Evolutionary conservation across 2,797 vertebrate species (phyloP), one percentile per base, ranked within the genome.

Genomic region (Microctenopoma lineatum): DNA sequence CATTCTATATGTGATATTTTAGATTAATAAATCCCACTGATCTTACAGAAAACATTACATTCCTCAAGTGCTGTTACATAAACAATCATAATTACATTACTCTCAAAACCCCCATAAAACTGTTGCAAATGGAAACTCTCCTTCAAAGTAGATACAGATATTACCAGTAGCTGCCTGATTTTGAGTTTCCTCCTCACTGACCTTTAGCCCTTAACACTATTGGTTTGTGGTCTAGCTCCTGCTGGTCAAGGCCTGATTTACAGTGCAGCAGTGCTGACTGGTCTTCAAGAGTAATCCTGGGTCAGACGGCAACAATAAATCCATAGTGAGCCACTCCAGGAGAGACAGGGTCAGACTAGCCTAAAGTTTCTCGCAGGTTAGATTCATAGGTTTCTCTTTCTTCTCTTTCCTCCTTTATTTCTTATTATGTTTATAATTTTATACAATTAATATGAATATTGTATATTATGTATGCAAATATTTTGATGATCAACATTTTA

Each of bases 211-310:
- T 66, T 44, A 66, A 79, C 74, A 73, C 72, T 61, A 58, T 36
- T 67, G 83, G 63, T 61, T 60, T 45, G 58, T 63, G 66, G 66
- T 75, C 26, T 69, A 66, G 65, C 66, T 90, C 79, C 83, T 87
- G 76, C 75, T 76, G 68, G 62, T 58, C 56, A 73, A 42, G 32
- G 59, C 46, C 51, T 88, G 86, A 93, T 92, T 92, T 90, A 91
- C 74, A 76, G 77, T 47, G 12, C 83, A 72, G 85, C 77, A 84
- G 84, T 82, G 80, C 61, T 73, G 76, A 79, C 77, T 74, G 64
- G 63, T 77, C 79, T 82, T 81, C 72, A 44, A 59, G 59, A 75
- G 63, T 86, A 82, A 90, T 81, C 80, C 72, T 64, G 60, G 85
- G 89, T 87, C 86, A 83, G 52, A 59, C 58, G 21, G 16, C 47